phyloP scores from a whole-genome alignment of 2,797 vertebrate species.

The Sebastes trivittatus region DNA sequence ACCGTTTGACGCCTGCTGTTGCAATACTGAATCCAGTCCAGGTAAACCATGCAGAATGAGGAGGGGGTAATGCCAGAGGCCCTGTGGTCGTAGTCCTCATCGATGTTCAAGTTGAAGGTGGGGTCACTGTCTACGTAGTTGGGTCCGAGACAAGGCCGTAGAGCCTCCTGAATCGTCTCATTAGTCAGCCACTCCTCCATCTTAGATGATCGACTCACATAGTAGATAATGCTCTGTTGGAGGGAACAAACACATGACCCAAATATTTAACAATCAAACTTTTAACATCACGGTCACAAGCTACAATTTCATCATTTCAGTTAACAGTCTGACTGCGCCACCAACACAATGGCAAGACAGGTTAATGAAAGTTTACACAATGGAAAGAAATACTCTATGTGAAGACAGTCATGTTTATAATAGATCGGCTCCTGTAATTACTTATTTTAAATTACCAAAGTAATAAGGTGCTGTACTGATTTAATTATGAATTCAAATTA shows the following conservation, averaged over 20 bases:
- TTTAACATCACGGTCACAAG: not conserved
- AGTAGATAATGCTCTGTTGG: constrained; percentile 95
- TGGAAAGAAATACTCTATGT: not conserved
- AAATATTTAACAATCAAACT: not conserved
- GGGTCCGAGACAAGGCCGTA: constrained; percentile 88
- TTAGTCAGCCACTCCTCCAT: constrained; percentile 96
- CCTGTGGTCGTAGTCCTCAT: constrained; percentile 97
- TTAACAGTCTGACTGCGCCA: too few relatives aligned
- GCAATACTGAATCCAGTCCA: constrained; percentile 98
- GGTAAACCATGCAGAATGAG: constrained; percentile 95
- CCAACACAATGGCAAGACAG: not conserved
- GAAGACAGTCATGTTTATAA: not conserved
- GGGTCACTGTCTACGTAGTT: constrained; percentile 98
- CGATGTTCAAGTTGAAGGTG: constrained; percentile 98
- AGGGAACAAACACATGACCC: not conserved
- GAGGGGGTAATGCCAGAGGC: constrained; percentile 94
- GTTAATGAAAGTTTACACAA: too few relatives aligned
- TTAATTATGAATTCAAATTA: too few relatives aligned
- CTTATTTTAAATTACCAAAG: not conserved
- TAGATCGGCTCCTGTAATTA: not conserved
- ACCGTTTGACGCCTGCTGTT: constrained; percentile 81
- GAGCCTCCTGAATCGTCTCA: constrained; percentile 93
- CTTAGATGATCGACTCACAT: constrained; percentile 92
- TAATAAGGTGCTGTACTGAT: not conserved
- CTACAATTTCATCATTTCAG: not conserved